Conservation (phyloP, 2,888 invertebrate species). For the Cremastinae sp. region DNA sequence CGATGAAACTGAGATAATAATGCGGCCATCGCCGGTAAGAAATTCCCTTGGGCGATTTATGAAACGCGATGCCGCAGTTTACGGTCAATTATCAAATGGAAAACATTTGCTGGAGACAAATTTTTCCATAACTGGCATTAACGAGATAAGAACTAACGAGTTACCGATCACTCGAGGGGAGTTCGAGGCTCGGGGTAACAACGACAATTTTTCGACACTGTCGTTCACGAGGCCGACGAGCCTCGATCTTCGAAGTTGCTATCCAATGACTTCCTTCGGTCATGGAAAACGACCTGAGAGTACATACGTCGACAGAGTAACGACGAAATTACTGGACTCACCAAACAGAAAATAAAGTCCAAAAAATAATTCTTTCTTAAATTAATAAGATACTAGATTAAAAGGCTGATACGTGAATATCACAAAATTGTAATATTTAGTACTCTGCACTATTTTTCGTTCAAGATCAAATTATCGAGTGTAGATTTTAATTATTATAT, state of each 20-base stretch:
- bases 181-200: slow-evolving; percentile 41
- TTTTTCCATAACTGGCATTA: slow-evolving; percentile 75
- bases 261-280: slow-evolving; percentile 63
- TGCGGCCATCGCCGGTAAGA: slow-evolving; percentile 72
- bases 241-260: slow-evolving; percentile 68
- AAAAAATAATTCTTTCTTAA: not conserved
- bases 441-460: slow-evolving; percentile 20
- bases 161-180: slow-evolving; percentile 33
- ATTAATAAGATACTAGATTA: slow-evolving; percentile 22
- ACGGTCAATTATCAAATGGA: slow-evolving; percentile 44
- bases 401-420: slow-evolving; percentile 45
- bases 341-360: slow-evolving; percentile 37
- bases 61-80: slow-evolving; percentile 28
- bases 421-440: slow-evolving; percentile 22
- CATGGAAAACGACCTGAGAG: slow-evolving; percentile 67
- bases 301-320: slow-evolving; percentile 70
- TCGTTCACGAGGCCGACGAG: slow-evolving; percentile 69
- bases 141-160: slow-evolving; percentile 71
- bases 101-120: slow-evolving; percentile 72
- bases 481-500: slow-evolving; percentile 23
- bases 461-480: slow-evolving; percentile 15
- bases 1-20: slow-evolving; percentile 64
- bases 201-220: slow-evolving; percentile 42
- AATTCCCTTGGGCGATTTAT: slow-evolving; percentile 60
- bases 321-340: slow-evolving; percentile 69